phyloP scores from a whole-genome alignment of 1,140 invertebrate genomes.

The Zaprionus davidi region DNA sequence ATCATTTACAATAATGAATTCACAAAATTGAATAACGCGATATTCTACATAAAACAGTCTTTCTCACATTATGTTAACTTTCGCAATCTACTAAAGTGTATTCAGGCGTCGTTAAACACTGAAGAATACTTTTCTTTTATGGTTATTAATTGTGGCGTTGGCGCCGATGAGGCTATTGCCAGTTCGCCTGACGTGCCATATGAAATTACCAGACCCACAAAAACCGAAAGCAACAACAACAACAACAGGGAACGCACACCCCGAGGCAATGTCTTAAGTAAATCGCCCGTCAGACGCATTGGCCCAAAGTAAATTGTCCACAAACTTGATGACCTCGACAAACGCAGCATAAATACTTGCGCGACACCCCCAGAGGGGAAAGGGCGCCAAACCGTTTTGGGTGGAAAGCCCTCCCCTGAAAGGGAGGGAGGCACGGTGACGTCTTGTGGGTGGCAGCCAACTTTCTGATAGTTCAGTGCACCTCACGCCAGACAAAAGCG shows the following conservation, averaged over 20 bases:
- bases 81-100: slow-evolving; percentile 23
- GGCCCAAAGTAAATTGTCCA: slow-evolving; percentile 65
- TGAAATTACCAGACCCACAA: slow-evolving; percentile 57
- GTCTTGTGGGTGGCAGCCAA: slow-evolving; percentile 2
- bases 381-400: slow-evolving; percentile 1
- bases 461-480: slow-evolving; percentile 54
- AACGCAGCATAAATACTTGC: slow-evolving; percentile 56
- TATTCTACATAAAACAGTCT: too few species aligned
- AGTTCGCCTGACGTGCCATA: slow-evolving; percentile 40
- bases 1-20: too few species aligned
- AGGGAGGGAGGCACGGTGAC: background rate
- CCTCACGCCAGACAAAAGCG: slow-evolving; percentile 27
- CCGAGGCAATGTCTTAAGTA: slow-evolving; percentile 54
- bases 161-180: slow-evolving; percentile 50
- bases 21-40: too few species aligned
- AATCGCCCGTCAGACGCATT: slow-evolving; percentile 57
- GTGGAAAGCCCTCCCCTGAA: background rate
- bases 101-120: slow-evolving; percentile 21
- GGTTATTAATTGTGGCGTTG: slow-evolving; percentile 57
- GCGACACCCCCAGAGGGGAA: slow-evolving; percentile 37
- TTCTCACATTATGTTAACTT: background rate
- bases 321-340: slow-evolving; percentile 66
- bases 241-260: background rate
- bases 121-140: slow-evolving; percentile 13
- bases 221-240: slow-evolving; percentile 1